Evolutionary conservation across 2,113 vertebrate species (phyloP).

Genomic region (Micronycteris hirsuta): DNA sequence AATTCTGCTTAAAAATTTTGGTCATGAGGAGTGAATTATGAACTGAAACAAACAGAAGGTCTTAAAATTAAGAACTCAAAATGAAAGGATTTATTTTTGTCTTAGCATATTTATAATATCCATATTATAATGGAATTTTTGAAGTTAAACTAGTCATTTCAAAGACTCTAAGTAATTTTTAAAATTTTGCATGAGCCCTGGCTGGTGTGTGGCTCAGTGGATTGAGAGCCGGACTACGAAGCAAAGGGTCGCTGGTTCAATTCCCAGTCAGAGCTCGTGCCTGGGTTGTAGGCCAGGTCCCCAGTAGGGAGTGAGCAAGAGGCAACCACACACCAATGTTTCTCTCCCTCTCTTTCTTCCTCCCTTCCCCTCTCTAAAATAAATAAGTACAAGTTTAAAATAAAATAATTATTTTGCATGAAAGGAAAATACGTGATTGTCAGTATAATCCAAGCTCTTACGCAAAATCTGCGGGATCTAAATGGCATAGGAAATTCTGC

Average conservation of each 20-base stretch:
- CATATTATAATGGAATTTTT: not conserved
- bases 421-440: conserved; percentile 25
- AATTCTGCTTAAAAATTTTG: not conserved
- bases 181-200: not conserved
- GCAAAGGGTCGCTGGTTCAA: too few species aligned
- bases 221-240: too few species aligned
- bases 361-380: too few species aligned
- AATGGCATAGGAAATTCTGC: not conserved
- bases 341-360: too few species aligned
- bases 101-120: not conserved
- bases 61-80: not conserved
- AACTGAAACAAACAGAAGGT: not conserved
- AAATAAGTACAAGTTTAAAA: too few species aligned
- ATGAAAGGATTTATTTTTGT: not conserved
- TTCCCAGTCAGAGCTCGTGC: too few species aligned
- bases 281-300: too few species aligned
- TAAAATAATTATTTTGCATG: not conserved
- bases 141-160: not conserved
- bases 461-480: not conserved
- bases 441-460: not conserved
- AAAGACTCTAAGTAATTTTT: not conserved
- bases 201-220: too few species aligned
- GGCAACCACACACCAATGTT: too few species aligned
- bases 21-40: not conserved
- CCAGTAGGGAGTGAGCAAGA: too few species aligned